Evolutionary conservation across 1,140 invertebrate genomes (phyloP).

Genomic region (Ips typographus): DNA sequence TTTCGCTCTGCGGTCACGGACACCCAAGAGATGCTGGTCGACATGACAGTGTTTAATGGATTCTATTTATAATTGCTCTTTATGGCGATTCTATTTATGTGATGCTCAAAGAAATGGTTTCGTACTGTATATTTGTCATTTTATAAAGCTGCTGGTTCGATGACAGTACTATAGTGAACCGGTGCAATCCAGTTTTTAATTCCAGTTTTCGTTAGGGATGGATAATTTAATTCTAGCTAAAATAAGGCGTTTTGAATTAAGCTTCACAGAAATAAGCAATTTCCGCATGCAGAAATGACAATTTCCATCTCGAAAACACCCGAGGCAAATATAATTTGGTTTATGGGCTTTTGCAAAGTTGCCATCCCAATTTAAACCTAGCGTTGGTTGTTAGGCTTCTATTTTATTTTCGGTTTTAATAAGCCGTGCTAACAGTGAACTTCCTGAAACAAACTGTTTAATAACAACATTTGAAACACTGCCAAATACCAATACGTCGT

Average conservation of each 20-base stretch:
- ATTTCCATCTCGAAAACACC: slow-evolving; percentile 10
- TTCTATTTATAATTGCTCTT: slow-evolving; percentile 30
- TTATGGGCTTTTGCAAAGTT: background rate
- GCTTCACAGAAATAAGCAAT: background rate
- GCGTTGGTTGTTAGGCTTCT: too few species aligned
- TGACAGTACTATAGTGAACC: background rate
- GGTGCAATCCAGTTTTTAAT: too few species aligned
- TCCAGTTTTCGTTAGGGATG: too few species aligned
- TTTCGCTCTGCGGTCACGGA: slow-evolving; percentile 17
- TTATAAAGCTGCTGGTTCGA: slow-evolving; percentile 1
- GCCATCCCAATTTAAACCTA: background rate
- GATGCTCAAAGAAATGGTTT: slow-evolving; percentile 6
- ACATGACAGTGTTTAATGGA: slow-evolving; percentile 30
- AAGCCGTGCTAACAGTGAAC: too few species aligned
- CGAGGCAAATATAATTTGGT: background rate
- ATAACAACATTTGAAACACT: too few species aligned
- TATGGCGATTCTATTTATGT: slow-evolving; percentile 28
- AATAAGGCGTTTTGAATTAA: slow-evolving; percentile 15
- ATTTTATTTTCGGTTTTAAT: too few species aligned
- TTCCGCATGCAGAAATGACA: background rate
- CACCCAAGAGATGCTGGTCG: slow-evolving; percentile 22
- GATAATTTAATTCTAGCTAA: background rate
- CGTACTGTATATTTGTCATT: background rate
- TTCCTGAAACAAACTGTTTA: too few species aligned
- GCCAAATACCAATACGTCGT: too few species aligned